phyloP scores from a whole-genome alignment of 2,797 vertebrate genomes.

The Remorina albescens region DNA sequence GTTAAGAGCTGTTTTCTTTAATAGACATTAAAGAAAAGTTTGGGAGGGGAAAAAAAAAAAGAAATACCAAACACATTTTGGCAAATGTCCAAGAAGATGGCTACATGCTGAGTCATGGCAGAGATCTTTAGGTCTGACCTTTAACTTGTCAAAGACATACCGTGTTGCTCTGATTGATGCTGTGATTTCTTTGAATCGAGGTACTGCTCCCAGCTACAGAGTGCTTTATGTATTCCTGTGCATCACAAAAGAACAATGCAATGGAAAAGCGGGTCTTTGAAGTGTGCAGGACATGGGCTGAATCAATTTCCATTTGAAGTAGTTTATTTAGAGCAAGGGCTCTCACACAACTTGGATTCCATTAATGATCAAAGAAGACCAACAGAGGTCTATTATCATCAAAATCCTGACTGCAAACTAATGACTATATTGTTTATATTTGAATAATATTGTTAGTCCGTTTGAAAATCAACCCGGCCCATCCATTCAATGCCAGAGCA shows the following conservation, averaged over 20 bases:
- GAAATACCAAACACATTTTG: constrained; percentile 10
- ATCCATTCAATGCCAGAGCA: not conserved
- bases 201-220: constrained; percentile 22
- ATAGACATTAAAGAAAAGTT: no score
- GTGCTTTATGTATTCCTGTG: constrained; percentile 29
- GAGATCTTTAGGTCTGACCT: constrained; percentile 49
- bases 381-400: constrained; percentile 20
- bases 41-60: constrained; percentile 3
- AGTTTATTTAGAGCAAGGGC: constrained; percentile 41
- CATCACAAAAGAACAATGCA: constrained; percentile 14
- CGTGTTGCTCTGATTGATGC: constrained; percentile 38
- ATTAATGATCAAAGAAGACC: constrained; percentile 38
- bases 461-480: not conserved
- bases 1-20: constrained; percentile 30
- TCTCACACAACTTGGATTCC: constrained; percentile 22
- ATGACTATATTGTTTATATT: not conserved
- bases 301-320: constrained; percentile 50
- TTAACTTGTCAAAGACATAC: constrained; percentile 36
- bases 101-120: constrained; percentile 16
- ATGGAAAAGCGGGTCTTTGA: constrained; percentile 40
- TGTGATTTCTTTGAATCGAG: constrained; percentile 35
- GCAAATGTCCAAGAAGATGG: constrained; percentile 36
- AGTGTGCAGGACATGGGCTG: constrained; percentile 25
- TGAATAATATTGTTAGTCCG: not conserved
- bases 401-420: not conserved